Base-by-base conservation (phyloP, 2,888 invertebrate species). In the Monochamus alternatus region DNA sequence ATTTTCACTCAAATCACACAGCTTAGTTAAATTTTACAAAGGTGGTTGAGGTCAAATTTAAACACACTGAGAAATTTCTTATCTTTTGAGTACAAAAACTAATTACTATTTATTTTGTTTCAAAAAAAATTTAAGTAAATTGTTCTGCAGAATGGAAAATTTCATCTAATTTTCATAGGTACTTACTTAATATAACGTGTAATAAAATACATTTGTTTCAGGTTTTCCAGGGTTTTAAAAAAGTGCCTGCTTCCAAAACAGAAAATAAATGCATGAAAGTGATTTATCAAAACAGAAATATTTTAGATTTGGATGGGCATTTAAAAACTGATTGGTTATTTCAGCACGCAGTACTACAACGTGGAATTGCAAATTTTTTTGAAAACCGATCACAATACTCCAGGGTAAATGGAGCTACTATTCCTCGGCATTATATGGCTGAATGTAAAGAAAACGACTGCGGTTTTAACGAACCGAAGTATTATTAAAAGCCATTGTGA, bases 381-480 rank as follows among this genome's bases (percentile, higher is more conserved):
- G 77, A 80, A 64, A 81, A 82, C 68, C 65, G 79, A 78, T 81
- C 82, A 44, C 81, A 80, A 68, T 75, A 77, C 63, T 80, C 81
- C 31, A 75, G 80, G 75, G 58, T 79, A 31, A 71, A 68, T 51
- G 80, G 79, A 12, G 74, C 74, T 8, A n/a, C 3, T 44, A 14
- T 59, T 2, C 47, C 69, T 9, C 66, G 74, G 4, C 76, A 81
- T 65, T 9, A 44, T 3, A 75, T 68, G 63, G 47, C 62, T 44
- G 8, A 10, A 22, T 80, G 80, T 63, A 43, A 14, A 32, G 60
- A 66, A 9, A 38, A 65, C 31, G 75, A 72, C 14, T 82, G 82
- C 58, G 43, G 52, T 14, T 82, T 73, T 44, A 47, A 67, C 7
- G 80, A 78, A 70, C 78, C 73, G 3, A 64, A 72, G 5, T 80